Evolutionary conservation across 2,113 vertebrate genomes (phyloP).

Genomic region (Falco punctatus): DNA sequence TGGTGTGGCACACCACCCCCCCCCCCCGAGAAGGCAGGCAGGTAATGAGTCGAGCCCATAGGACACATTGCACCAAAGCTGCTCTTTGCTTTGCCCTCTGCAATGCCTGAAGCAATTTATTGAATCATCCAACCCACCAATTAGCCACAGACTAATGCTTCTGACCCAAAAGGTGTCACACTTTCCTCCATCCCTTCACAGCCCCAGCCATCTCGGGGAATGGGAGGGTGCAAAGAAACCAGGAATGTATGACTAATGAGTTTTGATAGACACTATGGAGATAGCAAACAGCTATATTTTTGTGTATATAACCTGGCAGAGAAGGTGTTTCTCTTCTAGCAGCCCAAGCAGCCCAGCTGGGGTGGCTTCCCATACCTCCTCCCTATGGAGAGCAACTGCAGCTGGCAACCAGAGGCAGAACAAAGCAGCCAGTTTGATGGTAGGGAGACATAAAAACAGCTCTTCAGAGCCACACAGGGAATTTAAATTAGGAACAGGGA

Average conservation of each 20-base stretch:
- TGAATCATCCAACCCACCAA: background rate
- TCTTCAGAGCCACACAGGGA: background rate
- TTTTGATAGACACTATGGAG: background rate
- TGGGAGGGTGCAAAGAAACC: background rate
- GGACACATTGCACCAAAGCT: background rate
- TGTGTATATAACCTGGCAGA: background rate
- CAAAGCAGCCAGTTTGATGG: background rate
- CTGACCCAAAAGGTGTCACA: background rate
- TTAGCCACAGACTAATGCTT: background rate
- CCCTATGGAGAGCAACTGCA: background rate
- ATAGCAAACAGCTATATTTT: background rate
- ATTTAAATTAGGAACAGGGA: background rate
- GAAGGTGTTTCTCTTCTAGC: background rate
- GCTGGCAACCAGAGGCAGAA: background rate
- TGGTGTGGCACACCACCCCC: rapidly evolving
- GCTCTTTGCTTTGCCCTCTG: background rate
- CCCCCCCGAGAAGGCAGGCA: background rate
- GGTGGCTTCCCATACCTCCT: background rate
- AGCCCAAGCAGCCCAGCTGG: background rate
- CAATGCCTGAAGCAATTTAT: background rate
- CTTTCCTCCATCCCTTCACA: background rate
- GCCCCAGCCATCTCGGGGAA: background rate
- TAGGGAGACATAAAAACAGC: background rate
- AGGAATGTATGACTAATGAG: rapidly evolving
- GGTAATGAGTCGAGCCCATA: background rate